Evolutionary conservation across 2,888 invertebrate species (phyloP).

Genomic region (Cerastoderma edule): DNA sequence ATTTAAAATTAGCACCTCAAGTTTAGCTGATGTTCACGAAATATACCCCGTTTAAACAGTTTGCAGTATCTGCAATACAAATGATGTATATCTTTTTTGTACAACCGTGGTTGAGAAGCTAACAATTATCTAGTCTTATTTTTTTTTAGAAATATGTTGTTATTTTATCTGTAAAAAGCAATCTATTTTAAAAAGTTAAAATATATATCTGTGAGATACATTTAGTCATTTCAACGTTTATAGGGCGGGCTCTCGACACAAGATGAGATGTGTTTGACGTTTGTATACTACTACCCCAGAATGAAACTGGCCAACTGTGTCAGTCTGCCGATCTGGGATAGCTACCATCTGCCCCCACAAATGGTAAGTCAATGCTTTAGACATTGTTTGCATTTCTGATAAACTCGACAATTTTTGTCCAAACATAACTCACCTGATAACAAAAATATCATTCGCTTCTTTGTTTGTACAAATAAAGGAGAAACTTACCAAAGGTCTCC

Average conservation of each 20-base stretch:
- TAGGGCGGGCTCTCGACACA: constrained; percentile 71
- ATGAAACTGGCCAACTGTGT: constrained; percentile 47
- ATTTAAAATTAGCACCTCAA: too few relatives aligned
- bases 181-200: not conserved
- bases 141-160: not conserved
- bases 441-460: not conserved
- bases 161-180: not conserved
- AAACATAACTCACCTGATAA: not conserved
- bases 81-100: not conserved
- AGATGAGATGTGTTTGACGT: constrained; percentile 75
- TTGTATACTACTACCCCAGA: constrained; percentile 69
- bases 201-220: not conserved
- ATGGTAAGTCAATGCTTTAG: not conserved
- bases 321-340: constrained; percentile 40
- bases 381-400: not conserved
- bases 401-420: too few relatives aligned
- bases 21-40: too few relatives aligned
- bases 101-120: not conserved
- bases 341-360: constrained; percentile 12
- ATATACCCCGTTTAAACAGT: too few relatives aligned
- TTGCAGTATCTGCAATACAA: too few relatives aligned
- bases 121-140: not conserved
- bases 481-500: not conserved
- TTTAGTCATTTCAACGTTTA: not conserved
- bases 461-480: not conserved